These are phyloP conservation scores for Sclerurus mexicanus DNA, from an alignment of 2,113 vertebrate species.

Conservation along the genomic window DNA sequence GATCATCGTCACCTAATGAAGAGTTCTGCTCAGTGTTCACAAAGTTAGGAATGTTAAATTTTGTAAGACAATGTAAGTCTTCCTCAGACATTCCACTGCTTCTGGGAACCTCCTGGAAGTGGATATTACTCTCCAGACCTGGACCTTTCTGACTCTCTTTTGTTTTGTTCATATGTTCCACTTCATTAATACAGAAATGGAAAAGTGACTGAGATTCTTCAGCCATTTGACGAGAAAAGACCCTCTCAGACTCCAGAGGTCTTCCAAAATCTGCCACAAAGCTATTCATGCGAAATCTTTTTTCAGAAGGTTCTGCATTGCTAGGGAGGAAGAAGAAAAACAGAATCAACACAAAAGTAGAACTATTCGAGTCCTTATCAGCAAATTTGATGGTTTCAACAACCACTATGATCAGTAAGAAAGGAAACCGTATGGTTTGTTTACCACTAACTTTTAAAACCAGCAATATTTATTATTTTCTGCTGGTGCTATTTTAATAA, in stretches of 20 bases:
- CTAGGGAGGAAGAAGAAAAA: slow-evolving; percentile 62
- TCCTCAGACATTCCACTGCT: slow-evolving; percentile 50
- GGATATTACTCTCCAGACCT: slow-evolving; percentile 33
- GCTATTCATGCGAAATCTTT: slow-evolving; percentile 78
- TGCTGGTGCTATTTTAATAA: not conserved
- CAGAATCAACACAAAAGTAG: not conserved
- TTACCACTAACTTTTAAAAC: not conserved
- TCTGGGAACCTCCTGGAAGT: slow-evolving; percentile 59
- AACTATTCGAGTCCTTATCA: not conserved
- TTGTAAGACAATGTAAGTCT: slow-evolving; percentile 72
- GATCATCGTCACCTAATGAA: slow-evolving; percentile 83
- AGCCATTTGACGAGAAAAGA: slow-evolving; percentile 75
- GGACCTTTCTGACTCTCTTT: slow-evolving; percentile 47
- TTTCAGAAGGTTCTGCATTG: slow-evolving; percentile 80
- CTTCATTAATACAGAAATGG: slow-evolving; percentile 86
- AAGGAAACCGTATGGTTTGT: not conserved
- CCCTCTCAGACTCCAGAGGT: slow-evolving; percentile 74
- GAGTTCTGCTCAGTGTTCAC: slow-evolving; percentile 87
- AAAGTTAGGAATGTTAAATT: slow-evolving; percentile 92
- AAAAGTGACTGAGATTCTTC: slow-evolving; percentile 83
- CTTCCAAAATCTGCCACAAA: slow-evolving; percentile 79
- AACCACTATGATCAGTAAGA: not conserved
- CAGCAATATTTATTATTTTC: not conserved
- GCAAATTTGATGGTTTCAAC: not conserved
- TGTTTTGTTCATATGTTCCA: slow-evolving; percentile 67